These are phyloP conservation scores for Acronicta psi DNA, from an alignment of 2,888 invertebrate species.

Conservation along the genomic window DNA sequence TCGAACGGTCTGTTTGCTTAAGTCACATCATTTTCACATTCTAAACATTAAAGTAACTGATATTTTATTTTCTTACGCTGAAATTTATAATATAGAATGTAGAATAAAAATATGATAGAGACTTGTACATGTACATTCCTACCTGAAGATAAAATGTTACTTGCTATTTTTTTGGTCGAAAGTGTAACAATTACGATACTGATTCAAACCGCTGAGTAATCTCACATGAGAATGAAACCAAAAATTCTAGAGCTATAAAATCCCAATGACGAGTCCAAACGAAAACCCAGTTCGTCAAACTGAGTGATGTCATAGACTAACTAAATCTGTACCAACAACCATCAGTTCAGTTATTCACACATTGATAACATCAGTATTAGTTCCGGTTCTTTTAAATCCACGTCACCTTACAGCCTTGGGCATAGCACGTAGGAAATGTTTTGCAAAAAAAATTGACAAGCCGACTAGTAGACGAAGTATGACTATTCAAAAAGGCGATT, in stretches of 20 bases:
- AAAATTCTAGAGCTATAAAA: conserved; percentile 4
- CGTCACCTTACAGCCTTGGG: conserved; percentile 22
- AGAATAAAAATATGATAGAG: too few species aligned
- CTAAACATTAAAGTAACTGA: too few species aligned
- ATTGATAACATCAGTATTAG: conserved; percentile 34
- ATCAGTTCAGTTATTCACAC: conserved; percentile 13
- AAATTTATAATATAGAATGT: too few species aligned
- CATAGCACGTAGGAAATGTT: conserved; percentile 7
- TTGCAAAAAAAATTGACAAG: conserved; percentile 35
- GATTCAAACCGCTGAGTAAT: not conserved
- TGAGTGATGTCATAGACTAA: conserved; percentile 32
- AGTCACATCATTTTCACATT: too few species aligned
- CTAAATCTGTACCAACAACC: conserved; percentile 9
- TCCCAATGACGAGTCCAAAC: conserved; percentile 9
- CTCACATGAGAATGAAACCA: not conserved
- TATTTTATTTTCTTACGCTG: too few species aligned
- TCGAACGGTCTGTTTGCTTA: too few species aligned
- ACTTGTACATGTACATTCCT: too few species aligned
- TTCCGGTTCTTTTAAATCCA: conserved; percentile 40
- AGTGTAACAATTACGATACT: not conserved
- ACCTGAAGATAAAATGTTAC: not conserved
- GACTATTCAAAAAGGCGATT: conserved; percentile 20
- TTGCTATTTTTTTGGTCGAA: not conserved
- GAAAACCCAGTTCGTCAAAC: conserved; percentile 37
- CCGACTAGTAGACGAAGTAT: too few species aligned